phyloP scores from a whole-genome alignment of 2,797 vertebrate genomes.

The Scyliorhinus canicula region DNA sequence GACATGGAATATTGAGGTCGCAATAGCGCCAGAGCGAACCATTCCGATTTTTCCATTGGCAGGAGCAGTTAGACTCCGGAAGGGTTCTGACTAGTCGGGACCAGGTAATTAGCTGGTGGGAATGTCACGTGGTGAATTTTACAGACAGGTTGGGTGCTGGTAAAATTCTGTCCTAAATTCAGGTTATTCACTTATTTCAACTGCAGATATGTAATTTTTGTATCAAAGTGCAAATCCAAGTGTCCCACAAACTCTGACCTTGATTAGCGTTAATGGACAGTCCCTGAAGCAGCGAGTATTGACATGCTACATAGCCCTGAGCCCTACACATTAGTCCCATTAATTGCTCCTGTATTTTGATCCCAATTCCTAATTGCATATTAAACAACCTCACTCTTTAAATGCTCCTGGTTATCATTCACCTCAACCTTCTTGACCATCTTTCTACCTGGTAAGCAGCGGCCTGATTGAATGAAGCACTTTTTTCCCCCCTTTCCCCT shows the following conservation, averaged over 20 bases:
- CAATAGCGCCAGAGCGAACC: too few species aligned
- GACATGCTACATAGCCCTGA: background rate
- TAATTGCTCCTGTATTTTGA: background rate
- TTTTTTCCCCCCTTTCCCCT: too few species aligned
- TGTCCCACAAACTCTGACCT: background rate
- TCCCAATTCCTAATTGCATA: background rate
- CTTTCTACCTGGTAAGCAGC: background rate
- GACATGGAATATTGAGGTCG: too few species aligned
- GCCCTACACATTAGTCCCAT: background rate
- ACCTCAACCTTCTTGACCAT: background rate
- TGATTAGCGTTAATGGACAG: background rate
- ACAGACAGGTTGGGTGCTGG: too few species aligned
- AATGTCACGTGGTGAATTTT: too few species aligned
- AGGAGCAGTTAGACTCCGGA: too few species aligned
- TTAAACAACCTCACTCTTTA: background rate
- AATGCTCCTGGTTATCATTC: background rate
- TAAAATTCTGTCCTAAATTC: background rate
- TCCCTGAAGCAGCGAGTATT: background rate
- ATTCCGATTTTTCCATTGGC: too few species aligned
- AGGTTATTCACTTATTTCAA: too few species aligned
- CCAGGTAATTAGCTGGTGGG: too few species aligned
- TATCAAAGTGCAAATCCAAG: background rate
- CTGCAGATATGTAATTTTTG: background rate
- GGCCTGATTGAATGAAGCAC: background rate
- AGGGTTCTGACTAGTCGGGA: too few species aligned